Conservation (phyloP, 2,113 vertebrate species). For the Paedocypris sp. region DNA sequence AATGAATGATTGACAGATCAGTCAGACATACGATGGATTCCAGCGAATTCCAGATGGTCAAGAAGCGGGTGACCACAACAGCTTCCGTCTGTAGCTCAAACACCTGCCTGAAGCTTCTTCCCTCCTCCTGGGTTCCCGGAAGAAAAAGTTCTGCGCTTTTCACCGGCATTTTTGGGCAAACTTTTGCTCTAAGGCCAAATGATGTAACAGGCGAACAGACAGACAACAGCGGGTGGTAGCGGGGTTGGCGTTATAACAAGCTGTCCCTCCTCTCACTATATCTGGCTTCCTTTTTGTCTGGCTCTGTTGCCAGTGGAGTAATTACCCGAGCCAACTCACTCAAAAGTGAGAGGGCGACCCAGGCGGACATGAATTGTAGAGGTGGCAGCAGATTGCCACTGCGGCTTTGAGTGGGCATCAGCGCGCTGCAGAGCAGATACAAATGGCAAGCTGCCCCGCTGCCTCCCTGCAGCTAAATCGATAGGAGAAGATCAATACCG, state of each 20-base stretch:
- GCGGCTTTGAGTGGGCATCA: conserved; percentile 7
- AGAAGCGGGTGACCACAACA: no score
- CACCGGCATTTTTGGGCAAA: not conserved
- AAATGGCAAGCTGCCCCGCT: conserved; percentile 8
- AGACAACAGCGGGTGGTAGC: not conserved
- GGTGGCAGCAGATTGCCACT: conserved; percentile 12
- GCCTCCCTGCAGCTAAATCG: conserved; percentile 23
- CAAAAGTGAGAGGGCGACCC: conserved; percentile 15
- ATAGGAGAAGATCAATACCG: conserved; percentile 22
- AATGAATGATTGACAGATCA: no score
- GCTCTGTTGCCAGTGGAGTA: conserved; percentile 10
- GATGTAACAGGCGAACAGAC: not conserved
- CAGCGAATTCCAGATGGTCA: no score
- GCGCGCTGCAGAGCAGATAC: conserved; percentile 12
- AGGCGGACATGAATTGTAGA: conserved; percentile 25
- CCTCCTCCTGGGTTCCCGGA: no score
- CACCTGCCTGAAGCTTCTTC: no score
- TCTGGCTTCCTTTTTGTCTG: not conserved
- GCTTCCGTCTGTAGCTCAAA: no score
- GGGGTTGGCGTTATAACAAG: not conserved
- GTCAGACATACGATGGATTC: no score
- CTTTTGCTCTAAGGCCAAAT: not conserved
- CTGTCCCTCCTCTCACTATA: conserved; percentile 10
- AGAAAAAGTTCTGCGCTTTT: not conserved
- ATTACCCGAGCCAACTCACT: conserved; percentile 18